A percentile compares a stretch with the other conserved stretches of the same genome.
These are phyloP conservation scores for Epinephelus lanceolatus DNA, from an alignment of 2,113 vertebrate genomes.

Conservation along the genomic window DNA sequence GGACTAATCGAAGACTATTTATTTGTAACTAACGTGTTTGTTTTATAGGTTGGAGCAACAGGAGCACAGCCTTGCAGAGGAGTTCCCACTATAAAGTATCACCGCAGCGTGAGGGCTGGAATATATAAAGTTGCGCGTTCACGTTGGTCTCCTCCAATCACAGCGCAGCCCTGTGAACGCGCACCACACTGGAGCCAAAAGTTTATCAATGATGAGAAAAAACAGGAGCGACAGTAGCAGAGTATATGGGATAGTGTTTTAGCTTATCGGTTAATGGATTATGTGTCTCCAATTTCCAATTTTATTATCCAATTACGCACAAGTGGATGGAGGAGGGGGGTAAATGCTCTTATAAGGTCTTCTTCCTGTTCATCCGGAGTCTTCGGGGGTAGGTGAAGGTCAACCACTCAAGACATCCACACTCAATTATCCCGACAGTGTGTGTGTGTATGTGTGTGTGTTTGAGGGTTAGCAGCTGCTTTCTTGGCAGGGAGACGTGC, in stretches of 20 bases:
- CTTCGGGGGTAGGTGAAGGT: conserved; percentile 25
- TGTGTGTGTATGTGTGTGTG: conserved; percentile 25
- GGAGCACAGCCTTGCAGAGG: background rate
- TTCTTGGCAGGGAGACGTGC: conserved; percentile 54
- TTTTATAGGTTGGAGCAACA: background rate
- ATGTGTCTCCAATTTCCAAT: background rate
- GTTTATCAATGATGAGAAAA: conserved; percentile 48
- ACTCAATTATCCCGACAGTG: conserved; percentile 55
- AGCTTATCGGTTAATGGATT: background rate
- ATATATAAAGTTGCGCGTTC: conserved; percentile 56
- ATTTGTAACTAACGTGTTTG: background rate
- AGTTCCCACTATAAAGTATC: background rate
- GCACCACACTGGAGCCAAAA: conserved; percentile 32
- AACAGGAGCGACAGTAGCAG: background rate
- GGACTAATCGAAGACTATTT: background rate
- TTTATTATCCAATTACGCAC: too few relatives aligned
- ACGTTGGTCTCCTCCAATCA: conserved; percentile 67
- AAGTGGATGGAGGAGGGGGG: too few relatives aligned
- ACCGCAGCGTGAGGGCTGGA: conserved; percentile 17
- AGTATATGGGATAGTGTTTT: background rate
- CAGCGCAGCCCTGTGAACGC: conserved; percentile 43
- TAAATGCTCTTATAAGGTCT: conserved; percentile 4
- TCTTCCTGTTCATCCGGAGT: conserved; percentile 36
- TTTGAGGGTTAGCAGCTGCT: conserved; percentile 64
- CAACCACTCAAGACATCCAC: conserved; percentile 50